Conservation (phyloP, 2,888 invertebrate genomes). For the Drosophila leonis region DNA sequence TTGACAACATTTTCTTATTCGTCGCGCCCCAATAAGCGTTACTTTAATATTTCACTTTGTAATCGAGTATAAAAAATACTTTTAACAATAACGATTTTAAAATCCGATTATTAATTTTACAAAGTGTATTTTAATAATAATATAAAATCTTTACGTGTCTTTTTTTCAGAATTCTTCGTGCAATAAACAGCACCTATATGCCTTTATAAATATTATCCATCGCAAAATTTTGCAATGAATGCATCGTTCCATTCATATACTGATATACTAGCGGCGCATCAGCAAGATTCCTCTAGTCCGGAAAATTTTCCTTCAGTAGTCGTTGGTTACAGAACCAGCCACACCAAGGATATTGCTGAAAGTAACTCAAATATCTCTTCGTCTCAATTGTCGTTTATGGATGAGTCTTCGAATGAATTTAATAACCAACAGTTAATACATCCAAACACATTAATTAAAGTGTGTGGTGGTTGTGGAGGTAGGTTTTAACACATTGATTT, state of each 20-base stretch:
- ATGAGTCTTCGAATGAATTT: constrained; percentile 83
- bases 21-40: no score
- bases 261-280: constrained; percentile 92
- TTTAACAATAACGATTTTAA: no score
- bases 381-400: constrained; percentile 83
- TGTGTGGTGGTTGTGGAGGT: constrained; percentile 96
- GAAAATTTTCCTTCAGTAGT: constrained; percentile 88
- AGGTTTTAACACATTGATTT: constrained; percentile 33
- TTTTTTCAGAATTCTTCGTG: constrained; percentile 47
- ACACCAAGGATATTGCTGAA: constrained; percentile 82
- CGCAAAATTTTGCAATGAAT: constrained; percentile 90
- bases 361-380: constrained; percentile 85
- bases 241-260: constrained; percentile 95
- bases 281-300: constrained; percentile 88
- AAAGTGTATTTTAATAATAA: neutral
- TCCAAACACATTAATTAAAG: constrained; percentile 87
- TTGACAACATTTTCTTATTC: no score
- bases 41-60: no score
- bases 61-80: no score
- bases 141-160: neutral
- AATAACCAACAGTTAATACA: constrained; percentile 83
- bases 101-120: no score
- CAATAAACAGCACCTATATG: constrained; percentile 71
- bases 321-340: constrained; percentile 86
- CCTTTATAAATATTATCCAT: constrained; percentile 65